Base-by-base conservation (phyloP, 2,113 vertebrate genomes). In the Poeciliopsis occidentalis region DNA sequence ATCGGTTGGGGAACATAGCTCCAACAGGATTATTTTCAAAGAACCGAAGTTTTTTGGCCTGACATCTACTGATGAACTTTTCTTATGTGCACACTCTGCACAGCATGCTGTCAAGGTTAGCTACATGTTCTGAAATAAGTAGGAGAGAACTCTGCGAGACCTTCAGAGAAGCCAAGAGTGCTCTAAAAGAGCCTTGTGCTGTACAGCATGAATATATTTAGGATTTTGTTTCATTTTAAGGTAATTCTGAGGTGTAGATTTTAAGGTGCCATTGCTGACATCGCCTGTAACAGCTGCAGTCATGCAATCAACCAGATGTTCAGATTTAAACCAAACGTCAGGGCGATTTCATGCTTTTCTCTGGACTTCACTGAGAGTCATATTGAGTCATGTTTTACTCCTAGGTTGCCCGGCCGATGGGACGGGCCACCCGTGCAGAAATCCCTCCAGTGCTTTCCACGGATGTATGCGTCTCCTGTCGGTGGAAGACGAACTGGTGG, bases 401-500 rank as follows among this genome's bases (percentile, higher is more conserved):
- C 4, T 89, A 99, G 97, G 96, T 70, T 98, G 97, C 67, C 96
- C 96, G 8, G 78, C 84, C 47, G 92, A 64, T 64, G 91, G 83
- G 76, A 92, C 89, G 12, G 76, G 71, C 64, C 90, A 87, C 64
- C 89, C 90, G 64, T 98, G 96, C 66, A 88, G 91, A 79, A 96
- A 92, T 29, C 94, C 94, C 12, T 88, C 94, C 74, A 79, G 30
- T 78, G 89, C 89, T 19, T 99, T 98, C 91, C 95, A 96, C 84
- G 97, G 97, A 60, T 99, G 97, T 64, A 96, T 99, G 97, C 91
- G 88, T 41, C 94, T 93, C 57, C 95, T 99, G 88, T 94, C 89
- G 7, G 85, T 96, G 73, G 89, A 86, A 69, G 80, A 87, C 44
- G 92, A 81, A 71, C 47, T 84, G 30, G 90, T 96, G 71, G 95